These are phyloP conservation scores for Trachops cirrhosus DNA, from an alignment of 2,797 vertebrate species.

Conservation along the genomic window DNA sequence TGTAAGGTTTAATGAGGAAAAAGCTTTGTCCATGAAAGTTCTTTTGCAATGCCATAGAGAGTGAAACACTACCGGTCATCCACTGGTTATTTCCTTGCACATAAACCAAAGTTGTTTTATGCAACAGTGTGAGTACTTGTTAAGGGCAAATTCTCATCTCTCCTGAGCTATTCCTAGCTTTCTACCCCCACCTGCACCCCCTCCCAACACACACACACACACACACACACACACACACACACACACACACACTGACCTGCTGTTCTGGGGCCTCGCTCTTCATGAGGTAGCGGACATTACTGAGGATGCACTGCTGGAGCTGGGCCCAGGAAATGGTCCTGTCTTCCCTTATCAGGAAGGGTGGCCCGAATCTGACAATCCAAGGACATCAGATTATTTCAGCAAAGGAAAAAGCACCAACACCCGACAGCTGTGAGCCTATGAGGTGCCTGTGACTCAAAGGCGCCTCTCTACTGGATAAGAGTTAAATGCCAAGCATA, in stretches of 20 bases:
- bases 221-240: not conserved
- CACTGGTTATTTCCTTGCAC: not conserved
- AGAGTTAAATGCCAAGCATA: not conserved
- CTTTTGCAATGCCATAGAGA: not conserved
- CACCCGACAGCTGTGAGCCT: not conserved
- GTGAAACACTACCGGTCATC: not conserved
- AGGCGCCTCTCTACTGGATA: not conserved
- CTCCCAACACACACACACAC: not conserved
- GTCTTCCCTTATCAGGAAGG: slow-evolving; percentile 90
- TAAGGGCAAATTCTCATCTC: not conserved
- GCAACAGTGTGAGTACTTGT: not conserved
- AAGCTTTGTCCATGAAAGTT: not conserved
- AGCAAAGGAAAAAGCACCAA: not conserved
- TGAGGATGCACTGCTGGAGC: slow-evolving; percentile 91
- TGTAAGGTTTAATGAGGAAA: not conserved
- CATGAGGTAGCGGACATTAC: slow-evolving; percentile 90
- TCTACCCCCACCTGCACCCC: not conserved
- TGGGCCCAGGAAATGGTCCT: slow-evolving; percentile 91
- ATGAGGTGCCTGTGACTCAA: no score
- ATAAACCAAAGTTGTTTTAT: not conserved
- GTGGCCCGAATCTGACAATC: slow-evolving; percentile 91
- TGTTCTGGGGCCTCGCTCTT: slow-evolving; percentile 82
- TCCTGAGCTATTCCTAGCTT: not conserved
- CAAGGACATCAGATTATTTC: slow-evolving; percentile 23
- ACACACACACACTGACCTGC: slow-evolving; percentile 81